Conservation (phyloP, 2,113 vertebrate species). For the Hylia prasina region DNA sequence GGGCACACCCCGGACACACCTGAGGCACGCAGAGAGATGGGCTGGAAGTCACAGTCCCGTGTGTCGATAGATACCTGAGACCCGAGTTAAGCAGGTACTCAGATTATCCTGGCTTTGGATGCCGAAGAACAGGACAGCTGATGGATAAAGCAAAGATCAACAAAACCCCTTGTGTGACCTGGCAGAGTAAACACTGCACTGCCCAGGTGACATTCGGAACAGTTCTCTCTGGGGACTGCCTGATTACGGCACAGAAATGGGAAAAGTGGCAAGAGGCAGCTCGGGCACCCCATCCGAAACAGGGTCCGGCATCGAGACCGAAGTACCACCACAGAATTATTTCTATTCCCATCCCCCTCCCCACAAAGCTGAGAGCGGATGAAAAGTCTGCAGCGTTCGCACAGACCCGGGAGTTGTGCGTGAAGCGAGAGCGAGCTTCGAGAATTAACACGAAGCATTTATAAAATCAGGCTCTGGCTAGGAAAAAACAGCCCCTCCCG, state of each 20-base stretch:
- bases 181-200: neutral
- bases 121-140: neutral
- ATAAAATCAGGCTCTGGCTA: neutral
- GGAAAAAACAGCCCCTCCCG: neutral
- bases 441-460: neutral
- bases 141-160: neutral
- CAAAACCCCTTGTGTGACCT: neutral
- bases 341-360: neutral
- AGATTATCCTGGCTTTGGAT: neutral
- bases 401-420: conserved; percentile 21
- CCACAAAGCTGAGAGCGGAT: neutral
- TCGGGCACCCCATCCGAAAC: neutral
- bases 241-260: neutral
- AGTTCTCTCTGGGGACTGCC: neutral
- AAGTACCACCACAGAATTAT: neutral
- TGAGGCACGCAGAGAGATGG: accelerated
- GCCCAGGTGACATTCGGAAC: neutral
- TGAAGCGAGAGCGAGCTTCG: neutral
- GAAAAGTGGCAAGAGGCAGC: neutral
- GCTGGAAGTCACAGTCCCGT: neutral
- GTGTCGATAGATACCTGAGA: neutral
- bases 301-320: neutral
- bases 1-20: neutral
- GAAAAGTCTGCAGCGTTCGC: neutral
- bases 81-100: neutral